phyloP scores from a whole-genome alignment of 2,888 invertebrate genomes.

The Rhamnusium bicolor region DNA sequence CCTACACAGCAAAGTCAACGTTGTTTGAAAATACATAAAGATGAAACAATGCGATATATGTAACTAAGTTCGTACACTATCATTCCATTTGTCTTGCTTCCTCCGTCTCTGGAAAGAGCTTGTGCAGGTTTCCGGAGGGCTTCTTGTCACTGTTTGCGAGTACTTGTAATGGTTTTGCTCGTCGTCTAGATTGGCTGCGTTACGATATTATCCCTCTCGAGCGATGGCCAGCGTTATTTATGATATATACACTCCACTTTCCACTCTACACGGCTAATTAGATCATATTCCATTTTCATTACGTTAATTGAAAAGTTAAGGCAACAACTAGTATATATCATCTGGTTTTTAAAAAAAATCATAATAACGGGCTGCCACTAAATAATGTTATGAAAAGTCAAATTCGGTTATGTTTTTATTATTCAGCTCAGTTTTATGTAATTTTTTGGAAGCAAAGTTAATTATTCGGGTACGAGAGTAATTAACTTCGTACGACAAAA shows the following conservation, averaged over 20 bases:
- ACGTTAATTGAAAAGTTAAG: constrained; percentile 61
- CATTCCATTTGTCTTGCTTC: constrained; percentile 67
- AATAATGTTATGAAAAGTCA: neutral
- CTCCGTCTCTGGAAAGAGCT: constrained; percentile 47
- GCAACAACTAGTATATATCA: constrained; percentile 40
- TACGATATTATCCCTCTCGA: constrained; percentile 37
- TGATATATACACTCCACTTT: constrained; percentile 46
- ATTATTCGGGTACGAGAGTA: neutral
- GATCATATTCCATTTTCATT: constrained; percentile 61
- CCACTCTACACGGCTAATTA: constrained; percentile 56
- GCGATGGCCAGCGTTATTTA: constrained; percentile 54
- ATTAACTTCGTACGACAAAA: neutral
- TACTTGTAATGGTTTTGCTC: constrained; percentile 61
- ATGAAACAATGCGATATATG: constrained; percentile 68
- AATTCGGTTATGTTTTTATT: neutral
- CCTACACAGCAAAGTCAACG: constrained; percentile 44
- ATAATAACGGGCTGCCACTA: constrained; percentile 5
- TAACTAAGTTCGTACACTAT: constrained; percentile 63
- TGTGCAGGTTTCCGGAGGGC: constrained; percentile 33
- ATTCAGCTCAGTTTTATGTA: neutral
- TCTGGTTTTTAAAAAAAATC: constrained; percentile 3
- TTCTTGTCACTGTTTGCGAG: constrained; percentile 51
- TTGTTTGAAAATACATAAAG: constrained; percentile 67
- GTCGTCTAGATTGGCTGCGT: constrained; percentile 59
- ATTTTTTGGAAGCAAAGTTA: neutral